Evolutionary conservation across 1,140 invertebrate species (phyloP), one percentile per base, ranked within the genome.

Genomic region (Lepeophtheirus salmonis): DNA sequence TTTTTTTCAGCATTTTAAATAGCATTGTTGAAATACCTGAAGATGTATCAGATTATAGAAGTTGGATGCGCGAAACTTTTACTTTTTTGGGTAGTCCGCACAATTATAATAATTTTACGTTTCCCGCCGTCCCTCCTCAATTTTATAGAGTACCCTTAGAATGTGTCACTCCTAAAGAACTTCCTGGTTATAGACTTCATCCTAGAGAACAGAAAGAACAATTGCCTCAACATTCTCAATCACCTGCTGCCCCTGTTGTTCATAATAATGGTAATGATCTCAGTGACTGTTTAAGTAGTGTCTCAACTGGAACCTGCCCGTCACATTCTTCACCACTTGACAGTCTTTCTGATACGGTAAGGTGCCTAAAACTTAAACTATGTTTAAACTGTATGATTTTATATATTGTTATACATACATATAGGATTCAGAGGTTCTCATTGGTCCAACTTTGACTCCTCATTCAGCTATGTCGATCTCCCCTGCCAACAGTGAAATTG

Each of bases 401-500:
- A 41, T 41, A 41, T 41, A 41, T 10, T 41, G 30, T 41, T 6
- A 41, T 10, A 41, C n/a, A n/a, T 41, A 41, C 30, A 41, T 41
- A 41, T 41, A 57, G 55, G 55, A 57, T 23, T 57, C 55, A 24
- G 55, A 57, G 13, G 26, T 57, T 17, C 16, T 57, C 23, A 25
- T 57, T 14, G 17, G 22, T 41, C 23, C 23, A 21, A 26, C 22
- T 24, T n/a, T 14, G 13, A 60, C 30, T 16, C 57, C 57, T 16
- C 16, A 50, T 24, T 60, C 57, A 1, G 57, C 48, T 22, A 60
- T 60, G 57, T 60, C 57, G 13, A 60, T 60, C 17, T 52, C 41
- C 17, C 57, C 57, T 6, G 57, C 57, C 18, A 52, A 24, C 18
- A 60, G 57, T 60, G 57, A 60, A 21, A 26, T 60, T 20, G 57